Base-by-base conservation (phyloP, 2,797 vertebrate species). In the Rhynchonycteris naso region DNA sequence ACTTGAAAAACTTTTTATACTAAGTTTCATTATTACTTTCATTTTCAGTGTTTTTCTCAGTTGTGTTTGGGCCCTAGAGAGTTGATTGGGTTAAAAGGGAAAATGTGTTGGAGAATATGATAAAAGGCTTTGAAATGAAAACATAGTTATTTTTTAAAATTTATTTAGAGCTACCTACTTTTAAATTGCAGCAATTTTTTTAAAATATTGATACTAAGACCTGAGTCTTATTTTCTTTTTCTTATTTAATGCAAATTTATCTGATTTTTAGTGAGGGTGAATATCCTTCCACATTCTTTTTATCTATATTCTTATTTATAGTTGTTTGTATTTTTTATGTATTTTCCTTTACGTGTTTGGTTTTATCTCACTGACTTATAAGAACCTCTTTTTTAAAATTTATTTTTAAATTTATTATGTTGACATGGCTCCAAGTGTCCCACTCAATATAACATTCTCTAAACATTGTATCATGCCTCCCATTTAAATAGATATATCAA, bases 141-240 rank as follows among this genome's bases (percentile, higher is more conserved):
- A 78, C 83, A 74, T 21, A 66, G n/a, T 83, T 93, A 43, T 78
- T 26, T 78, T n/a, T 54, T 28, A 79, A 68, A 63, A 61, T 78
- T 76, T 88, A 93, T 16, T 90, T 69, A 22, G 66, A 86, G 28
- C 4, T 61, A 69, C 3, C 24, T 66, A 81, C 33, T 90, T 93
- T 71, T 94, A 92, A 94, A 75, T 50, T 88, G 24, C 75, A 92
- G 26, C 1, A 10, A n/a, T 78, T 85, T 88, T 65, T 88, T 47
- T 69, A 87, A 96, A 92, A 88, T 86, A 93, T 9, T 66, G 52
- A 76, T 47, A 58, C 16, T 65, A 33, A 91, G 61, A 96, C 91
- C 50, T 43, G 52, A 71, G 65, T 68, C 26, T 85, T 83, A 92
- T 80, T 97, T 95, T 93, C 43, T 43, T 43, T 43, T 43, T 43